Evolutionary conservation across 1,140 invertebrate species (phyloP), one percentile per base, ranked within the genome.

Genomic region (Pogonus chalceus): DNA sequence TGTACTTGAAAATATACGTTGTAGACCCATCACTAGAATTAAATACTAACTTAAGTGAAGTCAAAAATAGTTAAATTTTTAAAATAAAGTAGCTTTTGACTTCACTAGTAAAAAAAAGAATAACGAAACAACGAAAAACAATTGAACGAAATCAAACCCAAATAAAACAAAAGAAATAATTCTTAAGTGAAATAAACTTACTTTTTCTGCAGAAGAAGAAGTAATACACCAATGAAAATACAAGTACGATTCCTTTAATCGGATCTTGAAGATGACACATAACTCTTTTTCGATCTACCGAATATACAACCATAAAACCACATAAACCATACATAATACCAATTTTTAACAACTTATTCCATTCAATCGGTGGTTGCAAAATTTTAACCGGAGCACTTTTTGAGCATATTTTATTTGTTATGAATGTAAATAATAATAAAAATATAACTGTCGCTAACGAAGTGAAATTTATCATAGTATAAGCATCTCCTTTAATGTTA

Each of bases 231-330:
- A 80, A 65, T 0, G 79, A 74, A 59, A 79, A 79, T 0, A 80
- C 72, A 26, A 80, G 61, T 2, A 76, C 67, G 20, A 79, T 69
- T 26, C 77, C 78, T 57, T 80, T 78, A 21, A 80, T 74, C 0
- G 79, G 79, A 63, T 80, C 79, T 60, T 81, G 79, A 2, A 79
- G 66, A 62, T 80, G 79, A 56, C 79, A 81, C 12, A 78, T 61
- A 16, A 80, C 79, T 57, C 75, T 56, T 51, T 69, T 69, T 47
- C 61, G 56, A 57, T 67, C 65, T 20, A 58, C 47, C 1, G 64
- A 56, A 60, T 67, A 69, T 4, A 66, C 47, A 39, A 67, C 62
- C 22, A 65, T 52, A 51, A 63, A 61, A 10, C 52, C 58, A 54
- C 57, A 58, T 1, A 50, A n/a, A 20, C 57, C 47, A 56, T 64